Conservation (phyloP, 1,140 invertebrate genomes). For the Acromyrmex heyeri region DNA sequence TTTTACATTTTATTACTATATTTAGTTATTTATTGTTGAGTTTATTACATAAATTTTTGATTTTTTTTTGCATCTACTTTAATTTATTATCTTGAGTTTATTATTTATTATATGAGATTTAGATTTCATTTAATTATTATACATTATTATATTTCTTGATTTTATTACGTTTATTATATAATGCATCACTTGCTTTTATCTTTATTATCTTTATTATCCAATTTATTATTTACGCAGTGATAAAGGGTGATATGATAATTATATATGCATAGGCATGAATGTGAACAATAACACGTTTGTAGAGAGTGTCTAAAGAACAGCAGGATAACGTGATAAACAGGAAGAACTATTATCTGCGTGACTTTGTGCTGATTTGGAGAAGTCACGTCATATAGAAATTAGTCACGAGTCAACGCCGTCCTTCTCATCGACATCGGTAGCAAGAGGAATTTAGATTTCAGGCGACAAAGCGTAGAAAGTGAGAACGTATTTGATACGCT, state of each 20-base stretch:
- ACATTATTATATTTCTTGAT: neutral
- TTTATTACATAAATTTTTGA: neutral
- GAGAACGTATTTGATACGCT: conserved; percentile 3
- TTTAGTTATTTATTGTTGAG: neutral
- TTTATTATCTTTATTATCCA: neutral
- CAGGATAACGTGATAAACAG: neutral
- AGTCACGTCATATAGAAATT: conserved; percentile 27
- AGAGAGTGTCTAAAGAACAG: neutral
- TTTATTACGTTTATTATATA: neutral
- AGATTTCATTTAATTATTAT: neutral
- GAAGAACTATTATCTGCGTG: neutral
- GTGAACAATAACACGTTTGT: neutral
- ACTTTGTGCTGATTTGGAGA: neutral
- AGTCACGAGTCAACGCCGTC: neutral
- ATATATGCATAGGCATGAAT: neutral
- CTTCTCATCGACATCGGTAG: neutral
- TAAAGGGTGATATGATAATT: neutral
- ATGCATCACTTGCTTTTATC: neutral
- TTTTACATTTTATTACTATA: neutral
- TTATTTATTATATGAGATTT: neutral
- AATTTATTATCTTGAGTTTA: neutral
- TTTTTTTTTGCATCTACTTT: neutral
- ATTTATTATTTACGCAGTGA: neutral
- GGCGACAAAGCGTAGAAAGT: neutral
- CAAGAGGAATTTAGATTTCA: conserved; percentile 28